Evolutionary conservation across 2,113 vertebrate species (phyloP).

Genomic region (Calonectris borealis): DNA sequence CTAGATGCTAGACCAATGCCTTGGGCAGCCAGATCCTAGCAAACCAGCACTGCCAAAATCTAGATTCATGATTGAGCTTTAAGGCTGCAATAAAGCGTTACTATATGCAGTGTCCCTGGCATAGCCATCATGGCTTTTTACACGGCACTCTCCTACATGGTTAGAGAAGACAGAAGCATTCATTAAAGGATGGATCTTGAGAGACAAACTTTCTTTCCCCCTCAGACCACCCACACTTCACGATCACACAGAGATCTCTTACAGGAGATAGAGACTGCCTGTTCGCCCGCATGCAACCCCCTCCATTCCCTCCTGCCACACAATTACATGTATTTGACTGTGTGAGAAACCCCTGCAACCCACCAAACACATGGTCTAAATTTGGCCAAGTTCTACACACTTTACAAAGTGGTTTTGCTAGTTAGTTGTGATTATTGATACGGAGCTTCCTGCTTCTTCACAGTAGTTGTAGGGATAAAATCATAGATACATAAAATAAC

Average conservation of each 20-base stretch:
- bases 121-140: neutral
- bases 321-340: neutral
- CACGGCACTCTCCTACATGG: fast-evolving
- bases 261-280: neutral
- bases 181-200: neutral
- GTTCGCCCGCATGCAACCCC: fast-evolving
- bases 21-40: neutral
- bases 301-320: neutral
- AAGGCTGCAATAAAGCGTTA: neutral
- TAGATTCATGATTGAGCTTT: neutral
- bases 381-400: neutral
- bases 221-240: neutral
- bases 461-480: neutral
- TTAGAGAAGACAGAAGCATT: neutral
- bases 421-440: neutral
- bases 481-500: neutral
- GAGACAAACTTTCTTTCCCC: neutral
- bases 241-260: neutral
- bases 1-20: neutral
- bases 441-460: neutral
- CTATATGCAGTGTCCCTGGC: neutral
- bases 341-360: neutral
- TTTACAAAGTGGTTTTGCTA: neutral
- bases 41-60: neutral
- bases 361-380: neutral